Conservation (phyloP, 2,113 vertebrate genomes). For the Chrysemys picta region DNA sequence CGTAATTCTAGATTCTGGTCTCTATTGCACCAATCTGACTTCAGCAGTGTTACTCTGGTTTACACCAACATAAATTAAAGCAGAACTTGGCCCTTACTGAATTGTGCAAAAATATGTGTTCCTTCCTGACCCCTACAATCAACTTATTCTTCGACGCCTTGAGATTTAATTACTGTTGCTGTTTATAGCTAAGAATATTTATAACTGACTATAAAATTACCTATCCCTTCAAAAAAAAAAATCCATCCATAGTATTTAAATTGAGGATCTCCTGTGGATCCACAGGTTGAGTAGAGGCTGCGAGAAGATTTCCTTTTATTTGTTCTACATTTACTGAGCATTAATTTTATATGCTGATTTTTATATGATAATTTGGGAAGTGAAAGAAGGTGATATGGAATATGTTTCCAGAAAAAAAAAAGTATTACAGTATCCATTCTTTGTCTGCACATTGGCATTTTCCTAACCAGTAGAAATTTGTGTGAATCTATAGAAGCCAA, state of each 20-base stretch:
- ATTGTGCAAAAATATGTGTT: not conserved
- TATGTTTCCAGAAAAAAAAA: not conserved
- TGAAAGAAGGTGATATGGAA: not conserved
- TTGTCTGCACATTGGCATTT: not conserved
- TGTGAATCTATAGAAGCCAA: not conserved
- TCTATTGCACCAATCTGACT: not conserved
- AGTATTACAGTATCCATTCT: not conserved
- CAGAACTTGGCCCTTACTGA: not conserved
- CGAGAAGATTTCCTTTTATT: not conserved
- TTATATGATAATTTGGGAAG: not conserved
- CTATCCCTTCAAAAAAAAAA: not conserved
- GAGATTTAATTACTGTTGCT: not conserved
- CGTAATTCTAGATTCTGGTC: not conserved
- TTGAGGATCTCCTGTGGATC: no score
- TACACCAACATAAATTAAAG: not conserved
- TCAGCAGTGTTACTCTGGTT: not conserved
- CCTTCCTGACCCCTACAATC: not conserved
- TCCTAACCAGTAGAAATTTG: not conserved
- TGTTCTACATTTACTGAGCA: not conserved
- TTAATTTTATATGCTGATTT: not conserved
- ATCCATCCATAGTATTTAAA: rapidly evolving
- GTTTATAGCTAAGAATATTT: not conserved
- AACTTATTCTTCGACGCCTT: not conserved
- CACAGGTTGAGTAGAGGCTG: rapidly evolving
- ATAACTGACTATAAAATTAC: not conserved